Conservation (phyloP, 2,797 vertebrate species). For the Rhincodon typus region DNA sequence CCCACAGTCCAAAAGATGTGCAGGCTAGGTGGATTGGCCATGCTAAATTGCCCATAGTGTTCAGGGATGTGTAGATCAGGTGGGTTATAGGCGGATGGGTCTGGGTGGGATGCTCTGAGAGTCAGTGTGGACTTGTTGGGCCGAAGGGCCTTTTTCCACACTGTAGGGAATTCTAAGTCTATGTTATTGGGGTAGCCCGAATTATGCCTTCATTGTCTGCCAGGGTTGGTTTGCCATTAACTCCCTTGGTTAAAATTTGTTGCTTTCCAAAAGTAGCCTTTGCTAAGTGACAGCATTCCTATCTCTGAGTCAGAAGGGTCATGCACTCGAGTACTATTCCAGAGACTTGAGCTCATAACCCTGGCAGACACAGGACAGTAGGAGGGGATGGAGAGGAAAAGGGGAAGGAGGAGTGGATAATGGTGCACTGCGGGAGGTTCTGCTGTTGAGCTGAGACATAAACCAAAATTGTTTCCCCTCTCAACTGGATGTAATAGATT, state of each 20-base stretch:
- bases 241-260: neutral
- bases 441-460: neutral
- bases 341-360: neutral
- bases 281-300: neutral
- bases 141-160: too few relatives aligned
- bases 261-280: neutral
- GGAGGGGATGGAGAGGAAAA: too few relatives aligned
- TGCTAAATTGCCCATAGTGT: too few relatives aligned
- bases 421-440: neutral
- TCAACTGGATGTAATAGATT: neutral
- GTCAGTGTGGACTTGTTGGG: too few relatives aligned
- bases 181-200: neutral
- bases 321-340: too few relatives aligned
- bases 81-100: too few relatives aligned
- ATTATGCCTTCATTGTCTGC: neutral
- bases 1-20: too few relatives aligned
- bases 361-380: neutral
- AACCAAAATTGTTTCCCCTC: neutral
- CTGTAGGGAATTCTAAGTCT: neutral
- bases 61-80: too few relatives aligned
- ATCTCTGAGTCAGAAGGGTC: neutral
- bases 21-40: too few relatives aligned
- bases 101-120: too few relatives aligned
- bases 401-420: neutral
- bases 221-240: neutral